Evolutionary conservation across 2,888 invertebrate genomes (phyloP), one percentile per base, ranked within the genome.

Genomic region (Synanthedon vespiformis): DNA sequence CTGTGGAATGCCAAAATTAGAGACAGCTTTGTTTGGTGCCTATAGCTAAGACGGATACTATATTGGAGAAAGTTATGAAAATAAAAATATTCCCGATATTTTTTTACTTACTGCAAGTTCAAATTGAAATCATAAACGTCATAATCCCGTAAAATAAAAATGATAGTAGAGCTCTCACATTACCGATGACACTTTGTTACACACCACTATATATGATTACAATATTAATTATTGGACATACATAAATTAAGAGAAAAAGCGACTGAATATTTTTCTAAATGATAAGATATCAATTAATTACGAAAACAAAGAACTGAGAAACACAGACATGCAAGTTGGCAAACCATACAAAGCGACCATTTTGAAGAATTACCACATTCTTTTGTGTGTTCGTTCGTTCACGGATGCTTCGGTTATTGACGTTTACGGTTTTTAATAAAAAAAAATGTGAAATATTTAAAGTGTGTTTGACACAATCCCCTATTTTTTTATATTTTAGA

Each of bases 321-420:
- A 81, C 83, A 83, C 82, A 81, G 85, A 86, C 84, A 83, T 84
- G 84, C 88, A 88, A 88, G 88, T 89, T 89, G 89, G 88, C 88
- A 89, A 89, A 89, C 88, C 87, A 86, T 86, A 87, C 88, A 85
- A 85, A 90, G 90, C 90, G 89, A 91, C 91, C 91, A 91, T 91
- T 90, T 91, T 91, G 90, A 86, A 88, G 85, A 90, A 91, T 90
- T 91, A 90, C 90, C 90, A 90, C 91, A 91, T 91, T 91, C 90
- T 89, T 87, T 84, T 77, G 78, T 75, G 76, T 76, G 81, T 80
- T 6, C 10, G 34, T 34, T 34, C 34, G 34, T 34, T 80, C 78
- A 58, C 66, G 75, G 74, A 77, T 68, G 68, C 69, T 70, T 71
- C 67, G 65, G 67, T 65, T 68, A 70, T 59, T 72, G 73, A 73